Conservation (phyloP, 2,113 vertebrate species). For the Xerus inauris region DNA sequence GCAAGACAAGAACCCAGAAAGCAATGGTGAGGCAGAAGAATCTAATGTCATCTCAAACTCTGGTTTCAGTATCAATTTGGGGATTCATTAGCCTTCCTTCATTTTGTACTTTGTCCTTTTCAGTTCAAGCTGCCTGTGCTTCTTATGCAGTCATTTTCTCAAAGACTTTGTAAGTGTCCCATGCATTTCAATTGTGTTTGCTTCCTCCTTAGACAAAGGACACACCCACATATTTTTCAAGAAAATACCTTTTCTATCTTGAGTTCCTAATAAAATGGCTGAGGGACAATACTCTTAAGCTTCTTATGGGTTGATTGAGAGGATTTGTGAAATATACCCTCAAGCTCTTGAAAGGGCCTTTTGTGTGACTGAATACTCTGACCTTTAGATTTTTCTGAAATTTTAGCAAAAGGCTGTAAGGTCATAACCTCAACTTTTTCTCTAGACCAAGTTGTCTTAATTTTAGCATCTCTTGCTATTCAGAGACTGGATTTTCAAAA, state of each 20-base stretch:
- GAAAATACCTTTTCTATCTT: neutral
- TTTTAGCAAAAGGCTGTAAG: neutral
- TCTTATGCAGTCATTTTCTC: slow-evolving; percentile 17
- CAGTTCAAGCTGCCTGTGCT: neutral
- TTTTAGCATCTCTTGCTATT: slow-evolving; percentile 4
- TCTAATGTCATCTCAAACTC: too few species aligned
- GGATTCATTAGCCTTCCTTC: neutral
- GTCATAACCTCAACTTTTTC: neutral
- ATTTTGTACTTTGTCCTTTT: slow-evolving; percentile 13
- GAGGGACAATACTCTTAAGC: neutral
- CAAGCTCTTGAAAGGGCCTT: neutral
- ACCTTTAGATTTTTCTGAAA: neutral
- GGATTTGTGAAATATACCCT: neutral
- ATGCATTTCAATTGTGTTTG: neutral
- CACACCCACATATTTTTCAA: neutral
- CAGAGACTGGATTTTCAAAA: slow-evolving; percentile 34
- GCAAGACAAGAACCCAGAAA: too few species aligned
- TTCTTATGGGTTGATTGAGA: neutral
- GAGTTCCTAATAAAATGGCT: neutral
- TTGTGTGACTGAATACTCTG: neutral
- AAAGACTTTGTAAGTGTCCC: neutral
- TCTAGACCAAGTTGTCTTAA: slow-evolving; percentile 2
- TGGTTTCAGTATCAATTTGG: neutral
- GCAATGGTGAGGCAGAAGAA: too few species aligned
- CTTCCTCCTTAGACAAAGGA: neutral